Conservation (phyloP, 2,113 vertebrate genomes). For the Egretta garzetta region DNA sequence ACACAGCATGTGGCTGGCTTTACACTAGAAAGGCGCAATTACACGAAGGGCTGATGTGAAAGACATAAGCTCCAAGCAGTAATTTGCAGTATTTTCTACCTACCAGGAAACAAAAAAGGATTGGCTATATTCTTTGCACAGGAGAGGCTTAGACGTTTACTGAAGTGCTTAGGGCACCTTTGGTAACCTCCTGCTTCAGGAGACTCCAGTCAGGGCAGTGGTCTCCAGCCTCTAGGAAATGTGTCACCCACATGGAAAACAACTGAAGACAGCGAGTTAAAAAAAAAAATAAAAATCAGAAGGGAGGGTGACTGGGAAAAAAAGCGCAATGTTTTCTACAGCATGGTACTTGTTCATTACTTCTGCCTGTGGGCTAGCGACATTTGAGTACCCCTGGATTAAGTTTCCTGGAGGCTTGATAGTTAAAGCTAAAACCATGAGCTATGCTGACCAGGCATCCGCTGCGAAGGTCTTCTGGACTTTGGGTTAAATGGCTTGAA, state of each 20-base stretch:
- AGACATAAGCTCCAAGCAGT: background rate
- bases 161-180: background rate
- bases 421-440: conserved; percentile 23
- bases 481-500: background rate
- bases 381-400: conserved; percentile 22
- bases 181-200: background rate
- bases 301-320: background rate
- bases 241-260: background rate
- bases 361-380: background rate
- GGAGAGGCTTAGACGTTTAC: background rate
- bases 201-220: background rate
- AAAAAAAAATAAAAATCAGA: background rate
- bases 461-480: background rate
- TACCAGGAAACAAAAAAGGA: background rate
- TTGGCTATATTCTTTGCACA: background rate
- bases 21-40: background rate
- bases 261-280: background rate
- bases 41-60: background rate
- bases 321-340: background rate
- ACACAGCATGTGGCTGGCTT: background rate
- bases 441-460: background rate
- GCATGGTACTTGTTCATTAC: background rate
- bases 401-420: background rate
- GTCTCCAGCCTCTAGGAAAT: background rate
- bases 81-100: background rate